Base-by-base conservation (phyloP, 2,797 vertebrate species). In the Otolemur crassicaudatus region DNA sequence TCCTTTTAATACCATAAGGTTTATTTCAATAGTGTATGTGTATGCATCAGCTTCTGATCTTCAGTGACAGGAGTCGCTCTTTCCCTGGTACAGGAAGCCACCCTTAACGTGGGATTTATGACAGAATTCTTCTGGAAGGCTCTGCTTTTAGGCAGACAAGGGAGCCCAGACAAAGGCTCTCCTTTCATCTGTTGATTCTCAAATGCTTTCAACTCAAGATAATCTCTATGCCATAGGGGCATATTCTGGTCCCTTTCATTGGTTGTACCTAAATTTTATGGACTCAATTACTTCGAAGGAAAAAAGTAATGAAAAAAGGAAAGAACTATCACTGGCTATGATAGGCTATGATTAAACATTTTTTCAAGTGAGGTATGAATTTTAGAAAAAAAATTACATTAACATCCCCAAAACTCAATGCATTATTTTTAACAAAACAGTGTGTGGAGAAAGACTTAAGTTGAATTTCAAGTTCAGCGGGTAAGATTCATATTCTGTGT, bases 121-220 rank as follows among this genome's bases (percentile, higher is more conserved):
- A 69, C 7, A 37, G 14, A 56, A 72, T 69, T 90, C 40, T 85
- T 94, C 60, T 58, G 29, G 63, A 84, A 94, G 60, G 8, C 17
- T 80, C 70, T 83, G 40, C 61, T 81, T 91, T 34, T 72, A 77
- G 77, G 73, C 61, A 95, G 37, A 60, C 16, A 82, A 60, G 3
- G 25, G 31, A 86, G 2, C 27, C 2, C 67, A 60, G 61, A 86
- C 23, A 76, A 84, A 80, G n/a, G 3, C 29, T 72, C 76, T 70
- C 61, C 29, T 37, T 19, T 3, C 77, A 40, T 81, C 46, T 76
- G 5, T 53, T 77, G n/a, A 90, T 43, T 92, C 76, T 84, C 53
- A 63, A 84, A 94, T 49, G 9, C 25, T 43, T 97, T 81, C 25
- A 25, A 34, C 7, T 94, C 63, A 93, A 87, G 93, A 80, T 87